A percentile compares a stretch with the other conserved stretches of the same genome.
These are phyloP conservation scores for Cariama cristata DNA, from an alignment of 2,113 vertebrate species.

Conservation along the genomic window DNA sequence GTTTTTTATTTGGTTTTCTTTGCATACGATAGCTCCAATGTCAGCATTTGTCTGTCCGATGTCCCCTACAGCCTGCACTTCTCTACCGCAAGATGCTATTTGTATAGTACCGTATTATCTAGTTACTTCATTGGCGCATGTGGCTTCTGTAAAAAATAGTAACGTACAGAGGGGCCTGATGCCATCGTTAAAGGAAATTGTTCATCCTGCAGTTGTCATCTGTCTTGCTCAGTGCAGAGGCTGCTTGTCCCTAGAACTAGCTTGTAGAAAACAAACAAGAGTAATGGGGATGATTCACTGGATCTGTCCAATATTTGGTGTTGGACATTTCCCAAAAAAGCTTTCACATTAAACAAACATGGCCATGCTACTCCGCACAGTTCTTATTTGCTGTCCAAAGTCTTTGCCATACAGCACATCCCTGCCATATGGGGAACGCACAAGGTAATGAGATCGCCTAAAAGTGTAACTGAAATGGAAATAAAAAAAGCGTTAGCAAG, in stretches of 20 bases:
- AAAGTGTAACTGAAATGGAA: neutral
- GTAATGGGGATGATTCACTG: neutral
- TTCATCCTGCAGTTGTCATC: neutral
- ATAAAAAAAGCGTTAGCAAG: neutral
- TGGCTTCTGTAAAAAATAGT: neutral
- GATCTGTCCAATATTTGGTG: neutral
- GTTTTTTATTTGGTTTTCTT: neutral
- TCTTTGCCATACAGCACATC: neutral
- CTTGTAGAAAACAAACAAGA: neutral
- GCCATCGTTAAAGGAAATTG: neutral
- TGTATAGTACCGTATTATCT: neutral
- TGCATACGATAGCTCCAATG: neutral
- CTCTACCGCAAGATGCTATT: neutral
- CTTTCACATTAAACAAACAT: constrained; percentile 45
- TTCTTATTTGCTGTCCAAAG: neutral
- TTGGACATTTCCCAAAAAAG: constrained; percentile 44
- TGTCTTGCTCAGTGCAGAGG: neutral
- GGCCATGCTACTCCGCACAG: neutral
- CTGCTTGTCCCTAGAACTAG: neutral
- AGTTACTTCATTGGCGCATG: neutral
- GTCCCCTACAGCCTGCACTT: neutral
- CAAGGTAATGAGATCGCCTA: neutral
- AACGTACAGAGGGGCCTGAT: neutral
- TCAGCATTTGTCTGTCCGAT: neutral
- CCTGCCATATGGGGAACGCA: neutral